These are phyloP conservation scores for Neosalanx taihuensis DNA, from an alignment of 2,797 vertebrate species.

Conservation along the genomic window DNA sequence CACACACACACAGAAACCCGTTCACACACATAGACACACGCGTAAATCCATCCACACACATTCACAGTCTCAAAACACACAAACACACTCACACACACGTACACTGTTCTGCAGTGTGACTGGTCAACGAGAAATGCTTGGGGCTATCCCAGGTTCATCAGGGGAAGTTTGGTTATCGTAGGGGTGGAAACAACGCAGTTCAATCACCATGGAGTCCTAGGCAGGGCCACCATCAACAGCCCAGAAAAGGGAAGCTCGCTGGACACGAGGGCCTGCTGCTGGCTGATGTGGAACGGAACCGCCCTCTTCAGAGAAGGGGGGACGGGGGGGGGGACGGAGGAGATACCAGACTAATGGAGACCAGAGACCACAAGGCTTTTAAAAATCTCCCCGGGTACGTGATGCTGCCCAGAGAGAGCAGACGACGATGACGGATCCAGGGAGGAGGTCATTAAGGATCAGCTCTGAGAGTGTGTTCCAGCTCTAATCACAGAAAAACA, in stretches of 20 bases:
- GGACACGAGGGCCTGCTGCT: conserved; percentile 40
- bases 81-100: not conserved
- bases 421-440: conserved; percentile 65
- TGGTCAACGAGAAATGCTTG: conserved; percentile 30
- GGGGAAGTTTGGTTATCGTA: conserved; percentile 59
- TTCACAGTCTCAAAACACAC: not conserved
- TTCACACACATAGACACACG: not conserved
- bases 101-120: not conserved
- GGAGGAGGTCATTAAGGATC: conserved; percentile 53
- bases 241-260: conserved; percentile 24
- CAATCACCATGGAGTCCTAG: conserved; percentile 53
- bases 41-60: not conserved
- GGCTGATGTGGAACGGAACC: conserved; percentile 47
- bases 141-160: conserved; percentile 37
- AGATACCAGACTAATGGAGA: conserved; percentile 70
- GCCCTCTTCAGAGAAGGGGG: conserved; percentile 12
- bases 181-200: conserved; percentile 50
- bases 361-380: conserved; percentile 13
- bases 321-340: conserved; percentile 6
- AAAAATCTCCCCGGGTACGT: conserved; percentile 31
- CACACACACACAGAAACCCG: conserved; percentile 20
- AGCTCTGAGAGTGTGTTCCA: conserved; percentile 32
- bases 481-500: conserved; percentile 70
- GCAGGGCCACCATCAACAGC: conserved; percentile 54
- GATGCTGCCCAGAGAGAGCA: conserved; percentile 68